These are phyloP conservation scores for Drosophila cognata DNA, from an alignment of 2,888 invertebrate species.

Conservation along the genomic window DNA sequence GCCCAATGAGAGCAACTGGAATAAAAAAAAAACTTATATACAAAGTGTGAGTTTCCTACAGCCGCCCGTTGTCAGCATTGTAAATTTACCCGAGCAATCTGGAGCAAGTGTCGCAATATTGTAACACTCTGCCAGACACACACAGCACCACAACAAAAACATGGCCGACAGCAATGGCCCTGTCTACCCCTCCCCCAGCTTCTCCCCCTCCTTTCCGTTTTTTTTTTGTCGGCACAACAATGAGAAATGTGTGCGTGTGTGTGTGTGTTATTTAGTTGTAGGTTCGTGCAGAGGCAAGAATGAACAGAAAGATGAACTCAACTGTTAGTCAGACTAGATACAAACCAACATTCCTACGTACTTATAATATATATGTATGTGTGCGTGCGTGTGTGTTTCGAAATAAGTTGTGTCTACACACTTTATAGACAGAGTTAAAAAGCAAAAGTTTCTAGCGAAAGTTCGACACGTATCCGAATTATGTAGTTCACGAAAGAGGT, in stretches of 20 bases:
- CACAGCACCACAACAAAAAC: conserved; percentile 46
- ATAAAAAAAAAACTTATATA: conserved; percentile 11
- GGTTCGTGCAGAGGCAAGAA: conserved; percentile 30
- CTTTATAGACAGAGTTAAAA: conserved; percentile 50
- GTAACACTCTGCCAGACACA: conserved; percentile 63
- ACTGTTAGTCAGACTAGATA: conserved; percentile 35
- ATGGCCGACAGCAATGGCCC: conserved; percentile 47
- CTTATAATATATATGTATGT: not conserved
- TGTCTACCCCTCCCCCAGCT: not conserved
- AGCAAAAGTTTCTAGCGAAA: conserved; percentile 63
- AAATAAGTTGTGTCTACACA: conserved; percentile 45
- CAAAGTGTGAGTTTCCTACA: conserved; percentile 28
- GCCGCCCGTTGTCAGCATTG: conserved; percentile 60
- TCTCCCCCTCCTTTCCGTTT: not conserved
- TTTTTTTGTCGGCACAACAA: conserved; percentile 50
- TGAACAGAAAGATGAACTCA: conserved; percentile 62
- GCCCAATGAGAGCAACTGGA: conserved; percentile 18
- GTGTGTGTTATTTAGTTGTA: conserved; percentile 25
- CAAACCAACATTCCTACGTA: conserved; percentile 6
- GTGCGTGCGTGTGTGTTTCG: conserved; percentile 7
- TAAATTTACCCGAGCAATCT: conserved; percentile 80
- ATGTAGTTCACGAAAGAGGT: conserved; percentile 28
- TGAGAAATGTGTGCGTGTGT: conserved; percentile 23
- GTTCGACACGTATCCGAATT: conserved; percentile 50
- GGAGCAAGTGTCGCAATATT: conserved; percentile 80